phyloP scores from a whole-genome alignment of 2,113 vertebrate species.

The Ptilonorhynchus violaceus region DNA sequence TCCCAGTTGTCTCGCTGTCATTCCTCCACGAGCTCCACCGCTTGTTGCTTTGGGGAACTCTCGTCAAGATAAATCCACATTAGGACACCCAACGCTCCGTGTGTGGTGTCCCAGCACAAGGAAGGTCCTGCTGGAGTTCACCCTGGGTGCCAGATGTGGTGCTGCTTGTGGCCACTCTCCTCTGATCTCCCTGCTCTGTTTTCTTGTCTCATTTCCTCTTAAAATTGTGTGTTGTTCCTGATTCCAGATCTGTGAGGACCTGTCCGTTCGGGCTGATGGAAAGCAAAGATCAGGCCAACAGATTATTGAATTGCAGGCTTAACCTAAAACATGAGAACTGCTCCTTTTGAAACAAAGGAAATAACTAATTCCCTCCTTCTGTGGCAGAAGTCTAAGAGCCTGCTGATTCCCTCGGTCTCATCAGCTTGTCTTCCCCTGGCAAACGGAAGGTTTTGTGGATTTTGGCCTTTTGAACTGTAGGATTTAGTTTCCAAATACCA shows the following conservation, averaged over 20 bases:
- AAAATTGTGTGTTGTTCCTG: background rate
- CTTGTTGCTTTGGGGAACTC: background rate
- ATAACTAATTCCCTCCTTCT: background rate
- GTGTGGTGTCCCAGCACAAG: background rate
- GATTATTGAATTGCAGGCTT: background rate
- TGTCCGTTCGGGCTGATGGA: background rate
- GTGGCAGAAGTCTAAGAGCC: background rate
- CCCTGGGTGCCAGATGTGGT: background rate
- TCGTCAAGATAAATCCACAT: accelerated
- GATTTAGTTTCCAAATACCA: conserved; percentile 23
- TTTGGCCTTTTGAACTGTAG: background rate
- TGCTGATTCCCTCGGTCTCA: background rate
- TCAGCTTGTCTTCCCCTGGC: background rate
- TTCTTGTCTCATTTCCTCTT: background rate
- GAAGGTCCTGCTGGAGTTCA: background rate
- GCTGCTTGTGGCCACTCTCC: background rate
- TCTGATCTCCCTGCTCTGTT: background rate
- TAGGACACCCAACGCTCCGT: accelerated
- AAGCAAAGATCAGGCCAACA: background rate
- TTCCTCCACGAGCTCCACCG: background rate
- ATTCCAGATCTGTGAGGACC: background rate
- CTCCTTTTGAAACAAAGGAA: background rate
- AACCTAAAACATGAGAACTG: background rate
- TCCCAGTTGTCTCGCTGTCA: background rate
- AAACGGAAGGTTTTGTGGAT: background rate